These are phyloP conservation scores for Wasmannia auropunctata DNA, from an alignment of 1,140 invertebrate species.

Conservation along the genomic window DNA sequence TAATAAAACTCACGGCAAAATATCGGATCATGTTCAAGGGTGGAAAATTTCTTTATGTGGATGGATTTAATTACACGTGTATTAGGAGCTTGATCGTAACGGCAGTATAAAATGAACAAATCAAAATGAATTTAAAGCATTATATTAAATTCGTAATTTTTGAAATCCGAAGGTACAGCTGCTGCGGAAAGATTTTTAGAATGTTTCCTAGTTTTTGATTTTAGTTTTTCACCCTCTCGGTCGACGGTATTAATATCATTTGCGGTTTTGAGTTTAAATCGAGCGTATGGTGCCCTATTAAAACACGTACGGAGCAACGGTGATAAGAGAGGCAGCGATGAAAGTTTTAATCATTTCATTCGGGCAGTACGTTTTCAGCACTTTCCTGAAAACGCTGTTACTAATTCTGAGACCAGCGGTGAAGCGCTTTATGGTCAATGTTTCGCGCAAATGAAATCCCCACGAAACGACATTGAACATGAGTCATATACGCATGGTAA, in stretches of 20 bases:
- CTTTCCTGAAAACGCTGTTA: conserved; percentile 21
- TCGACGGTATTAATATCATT: conserved; percentile 19
- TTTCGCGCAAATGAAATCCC: conserved; percentile 38
- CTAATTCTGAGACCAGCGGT: conserved; percentile 23
- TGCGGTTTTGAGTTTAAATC: conserved; percentile 30
- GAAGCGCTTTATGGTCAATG: neutral
- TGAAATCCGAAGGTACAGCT: neutral
- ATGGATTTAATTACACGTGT: neutral
- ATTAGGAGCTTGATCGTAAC: neutral
- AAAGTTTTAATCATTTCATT: conserved; percentile 62
- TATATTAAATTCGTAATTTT: neutral
- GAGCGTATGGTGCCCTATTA: neutral
- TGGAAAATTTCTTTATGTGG: neutral
- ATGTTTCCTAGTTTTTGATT: neutral
- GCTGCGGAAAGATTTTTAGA: too few species aligned
- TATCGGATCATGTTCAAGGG: neutral
- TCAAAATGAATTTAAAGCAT: neutral
- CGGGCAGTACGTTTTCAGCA: neutral
- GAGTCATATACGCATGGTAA: conserved; percentile 33
- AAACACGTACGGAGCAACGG: neutral
- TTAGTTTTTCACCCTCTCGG: neutral
- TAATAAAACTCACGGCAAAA: neutral
- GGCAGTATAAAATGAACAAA: neutral
- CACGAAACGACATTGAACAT: neutral
- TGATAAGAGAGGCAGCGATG: conserved; percentile 23